phyloP scores from a whole-genome alignment of 2,797 vertebrate species.

The Tangara arthus region DNA sequence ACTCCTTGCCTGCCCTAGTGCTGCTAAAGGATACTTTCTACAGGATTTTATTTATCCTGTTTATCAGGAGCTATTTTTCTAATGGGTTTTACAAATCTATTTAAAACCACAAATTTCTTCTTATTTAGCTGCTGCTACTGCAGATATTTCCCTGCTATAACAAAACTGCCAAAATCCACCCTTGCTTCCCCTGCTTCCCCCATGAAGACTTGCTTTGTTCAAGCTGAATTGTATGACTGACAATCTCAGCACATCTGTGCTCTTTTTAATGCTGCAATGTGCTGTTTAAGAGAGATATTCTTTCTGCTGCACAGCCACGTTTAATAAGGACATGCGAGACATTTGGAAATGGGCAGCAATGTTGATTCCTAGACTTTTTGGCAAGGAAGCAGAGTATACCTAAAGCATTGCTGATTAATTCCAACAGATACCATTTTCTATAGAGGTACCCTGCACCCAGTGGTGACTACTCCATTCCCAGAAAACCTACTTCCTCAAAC shows the following conservation, averaged over 20 bases:
- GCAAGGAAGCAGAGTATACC: background rate
- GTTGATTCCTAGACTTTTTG: constrained; percentile 14
- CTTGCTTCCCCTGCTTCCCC: background rate
- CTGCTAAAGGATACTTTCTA: background rate
- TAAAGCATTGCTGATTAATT: constrained; percentile 17
- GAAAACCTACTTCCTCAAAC: too few species aligned
- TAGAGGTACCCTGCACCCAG: background rate
- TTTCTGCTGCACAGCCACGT: constrained; percentile 1
- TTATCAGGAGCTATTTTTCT: background rate
- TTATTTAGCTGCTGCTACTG: background rate
- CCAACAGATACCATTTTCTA: background rate
- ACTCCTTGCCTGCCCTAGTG: background rate
- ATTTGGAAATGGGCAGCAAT: constrained; percentile 25
- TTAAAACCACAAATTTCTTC: background rate
- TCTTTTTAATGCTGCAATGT: background rate
- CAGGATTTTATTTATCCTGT: background rate
- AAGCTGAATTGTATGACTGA: background rate
- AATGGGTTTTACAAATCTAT: background rate
- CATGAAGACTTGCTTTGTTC: background rate
- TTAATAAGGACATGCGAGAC: constrained; percentile 44
- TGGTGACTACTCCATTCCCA: too few species aligned
- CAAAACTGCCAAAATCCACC: background rate
- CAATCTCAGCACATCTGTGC: background rate
- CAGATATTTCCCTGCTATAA: background rate
- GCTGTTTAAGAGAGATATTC: background rate